Conservation (phyloP, 2,113 vertebrate species). For the Bubo scandiacus region DNA sequence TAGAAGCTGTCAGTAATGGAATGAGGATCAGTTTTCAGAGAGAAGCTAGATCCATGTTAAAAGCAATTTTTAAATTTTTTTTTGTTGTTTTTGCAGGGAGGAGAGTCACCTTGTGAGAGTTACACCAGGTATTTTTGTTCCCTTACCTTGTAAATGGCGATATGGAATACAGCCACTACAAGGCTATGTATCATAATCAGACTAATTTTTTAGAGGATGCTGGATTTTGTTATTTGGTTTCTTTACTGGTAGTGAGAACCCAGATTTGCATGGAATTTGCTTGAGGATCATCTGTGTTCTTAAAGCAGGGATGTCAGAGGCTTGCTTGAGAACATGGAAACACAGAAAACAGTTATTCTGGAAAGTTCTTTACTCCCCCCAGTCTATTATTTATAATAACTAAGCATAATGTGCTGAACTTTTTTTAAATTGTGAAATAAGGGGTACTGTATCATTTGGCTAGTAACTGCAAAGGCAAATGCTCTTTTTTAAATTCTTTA, state of each 20-base stretch:
- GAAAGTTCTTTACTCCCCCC: neutral
- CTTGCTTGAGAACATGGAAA: neutral
- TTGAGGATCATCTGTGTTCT: neutral
- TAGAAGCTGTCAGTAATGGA: neutral
- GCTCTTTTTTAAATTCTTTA: neutral
- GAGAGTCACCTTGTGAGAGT: neutral
- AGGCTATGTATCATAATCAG: neutral
- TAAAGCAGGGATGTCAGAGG: neutral
- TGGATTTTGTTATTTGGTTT: neutral
- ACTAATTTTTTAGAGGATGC: neutral
- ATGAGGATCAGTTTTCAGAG: neutral
- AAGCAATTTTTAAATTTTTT: neutral
- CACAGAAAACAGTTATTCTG: neutral
- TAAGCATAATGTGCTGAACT: neutral
- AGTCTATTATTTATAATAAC: neutral
- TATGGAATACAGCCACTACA: neutral
- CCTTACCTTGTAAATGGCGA: neutral
- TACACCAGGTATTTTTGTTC: neutral
- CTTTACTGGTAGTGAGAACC: neutral
- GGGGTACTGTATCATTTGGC: neutral
- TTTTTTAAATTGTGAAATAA: neutral
- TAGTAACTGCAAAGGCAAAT: neutral
- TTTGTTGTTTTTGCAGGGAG: neutral
- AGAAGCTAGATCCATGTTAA: neutral
- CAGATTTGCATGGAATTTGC: neutral